Conservation (phyloP, 2,113 vertebrate genomes). For the Phrynocephalus versicolor region DNA sequence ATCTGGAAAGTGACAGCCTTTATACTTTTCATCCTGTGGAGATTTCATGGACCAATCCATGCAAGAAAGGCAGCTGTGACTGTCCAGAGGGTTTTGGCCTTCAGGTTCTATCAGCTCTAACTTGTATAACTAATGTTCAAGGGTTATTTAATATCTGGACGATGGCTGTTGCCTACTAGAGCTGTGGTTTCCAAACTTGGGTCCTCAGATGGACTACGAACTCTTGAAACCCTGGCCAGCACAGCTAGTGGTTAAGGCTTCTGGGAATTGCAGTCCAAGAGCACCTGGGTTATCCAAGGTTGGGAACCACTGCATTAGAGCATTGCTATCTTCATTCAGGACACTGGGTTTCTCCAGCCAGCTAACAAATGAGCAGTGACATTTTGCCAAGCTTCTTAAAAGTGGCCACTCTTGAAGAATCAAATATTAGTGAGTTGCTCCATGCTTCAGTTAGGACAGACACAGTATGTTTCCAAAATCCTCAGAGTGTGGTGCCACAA, state of each 20-base stretch:
- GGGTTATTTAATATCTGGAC: too few species aligned
- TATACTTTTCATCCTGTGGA: not conserved
- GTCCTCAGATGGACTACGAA: too few species aligned
- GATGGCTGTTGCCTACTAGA: too few species aligned
- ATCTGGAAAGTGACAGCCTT: not conserved
- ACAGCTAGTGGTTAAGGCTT: too few species aligned
- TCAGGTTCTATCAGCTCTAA: too few species aligned
- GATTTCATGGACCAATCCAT: not conserved
- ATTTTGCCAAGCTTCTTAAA: not conserved
- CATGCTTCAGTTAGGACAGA: not conserved
- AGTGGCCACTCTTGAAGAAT: not conserved
- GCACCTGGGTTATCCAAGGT: not conserved
- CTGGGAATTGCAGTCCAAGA: not conserved
- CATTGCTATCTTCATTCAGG: not conserved
- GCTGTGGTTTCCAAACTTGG: too few species aligned
- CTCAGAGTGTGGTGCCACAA: not conserved
- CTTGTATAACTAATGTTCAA: too few species aligned
- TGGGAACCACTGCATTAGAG: not conserved
- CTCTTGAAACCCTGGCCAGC: too few species aligned
- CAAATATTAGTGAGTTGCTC: constrained; percentile 8
- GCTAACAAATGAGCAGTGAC: constrained; percentile 3
- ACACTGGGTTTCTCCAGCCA: not conserved
- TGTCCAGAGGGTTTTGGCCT: too few species aligned
- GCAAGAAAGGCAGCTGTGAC: not conserved
- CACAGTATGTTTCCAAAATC: not conserved